These are phyloP conservation scores for Pteronura brasiliensis DNA, from an alignment of 2,113 vertebrate species.

Conservation along the genomic window DNA sequence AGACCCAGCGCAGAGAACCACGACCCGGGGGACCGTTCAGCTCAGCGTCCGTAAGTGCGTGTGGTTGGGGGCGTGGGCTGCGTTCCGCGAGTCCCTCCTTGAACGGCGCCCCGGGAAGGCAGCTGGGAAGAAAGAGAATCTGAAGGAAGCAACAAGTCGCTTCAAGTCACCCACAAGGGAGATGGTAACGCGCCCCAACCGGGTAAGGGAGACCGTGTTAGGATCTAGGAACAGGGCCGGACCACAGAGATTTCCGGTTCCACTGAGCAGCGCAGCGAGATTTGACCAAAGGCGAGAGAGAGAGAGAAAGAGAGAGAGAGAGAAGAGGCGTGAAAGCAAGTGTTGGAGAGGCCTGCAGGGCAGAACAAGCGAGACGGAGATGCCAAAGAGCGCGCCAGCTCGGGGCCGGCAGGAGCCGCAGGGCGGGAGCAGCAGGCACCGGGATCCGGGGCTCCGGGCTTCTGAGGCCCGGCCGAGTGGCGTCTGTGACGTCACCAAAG, in stretches of 20 bases:
- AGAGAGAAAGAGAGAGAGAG: neutral
- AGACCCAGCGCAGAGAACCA: neutral
- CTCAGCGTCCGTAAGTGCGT: rapidly evolving
- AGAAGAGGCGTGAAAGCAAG: neutral
- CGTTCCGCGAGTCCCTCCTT: neutral
- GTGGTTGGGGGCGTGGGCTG: rapidly evolving
- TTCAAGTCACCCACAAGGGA: neutral
- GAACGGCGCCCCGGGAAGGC: neutral
- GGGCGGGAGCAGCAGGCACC: neutral
- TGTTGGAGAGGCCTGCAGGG: neutral
- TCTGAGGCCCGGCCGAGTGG: neutral
- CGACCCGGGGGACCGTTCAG: neutral
- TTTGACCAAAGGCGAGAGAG: no score
- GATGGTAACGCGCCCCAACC: neutral
- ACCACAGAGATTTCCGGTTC: neutral
- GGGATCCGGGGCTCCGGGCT: neutral
- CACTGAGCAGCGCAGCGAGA: neutral
- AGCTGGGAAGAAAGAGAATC: neutral
- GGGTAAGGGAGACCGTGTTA: neutral
- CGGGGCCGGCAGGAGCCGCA: neutral
- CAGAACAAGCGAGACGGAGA: neutral
- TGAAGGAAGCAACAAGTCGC: neutral
- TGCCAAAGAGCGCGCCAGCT: rapidly evolving
- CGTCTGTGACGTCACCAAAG: rapidly evolving
- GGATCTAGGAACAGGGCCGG: neutral